Base-by-base conservation (phyloP, 1,140 invertebrate genomes). In the Stegodyphus mimosarum region DNA sequence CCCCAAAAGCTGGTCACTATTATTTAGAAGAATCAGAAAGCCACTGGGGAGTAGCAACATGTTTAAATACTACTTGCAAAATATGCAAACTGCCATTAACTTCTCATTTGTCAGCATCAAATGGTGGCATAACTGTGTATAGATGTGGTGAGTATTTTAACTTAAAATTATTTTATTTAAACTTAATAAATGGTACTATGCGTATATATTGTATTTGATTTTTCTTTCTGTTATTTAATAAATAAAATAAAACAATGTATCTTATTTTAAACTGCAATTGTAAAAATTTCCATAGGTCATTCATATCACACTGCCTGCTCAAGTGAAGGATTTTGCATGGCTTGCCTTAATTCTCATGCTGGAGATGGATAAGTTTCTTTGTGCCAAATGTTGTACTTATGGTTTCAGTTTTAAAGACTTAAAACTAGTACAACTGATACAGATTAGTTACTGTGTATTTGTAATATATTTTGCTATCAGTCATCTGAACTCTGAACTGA, bases 11-110 rank as follows among this genome's bases (percentile, higher is more conserved):
- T 17, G n/a, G 50, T 3, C 49, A 53, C 33, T 74, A 55, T 11
- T 81, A 86, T 81, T 80, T 86, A 75, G 85, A 86, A 75, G 85
- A 86, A 52, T 77, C 76, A 55, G 51, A 80, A 81, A 80, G 72
- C 75, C 77, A 80, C 52, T 86, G 85, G 85, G 85, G 85, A 53
- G 63, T 86, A 33, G 74, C 67, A 80, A 86, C 72, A 7, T 77
- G 52, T 1, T 63, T 86, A 63, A 75, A 70, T 52, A 51, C 74
- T 50, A 49, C 50, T 50, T 86, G 85, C 50, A 79, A 64, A 81
- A 17, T 79, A 17, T 86, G 85, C 75, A 80, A 77, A 86, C 53
- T 86, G 71, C 71, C 85, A 50, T 53, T 86, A 33, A 80, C 85
- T 10, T 79, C 85, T 33, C 85, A 86, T 69, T 75, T 86, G 50